phyloP scores from a whole-genome alignment of 2,888 invertebrate species.

The Craniophora ligustri region DNA sequence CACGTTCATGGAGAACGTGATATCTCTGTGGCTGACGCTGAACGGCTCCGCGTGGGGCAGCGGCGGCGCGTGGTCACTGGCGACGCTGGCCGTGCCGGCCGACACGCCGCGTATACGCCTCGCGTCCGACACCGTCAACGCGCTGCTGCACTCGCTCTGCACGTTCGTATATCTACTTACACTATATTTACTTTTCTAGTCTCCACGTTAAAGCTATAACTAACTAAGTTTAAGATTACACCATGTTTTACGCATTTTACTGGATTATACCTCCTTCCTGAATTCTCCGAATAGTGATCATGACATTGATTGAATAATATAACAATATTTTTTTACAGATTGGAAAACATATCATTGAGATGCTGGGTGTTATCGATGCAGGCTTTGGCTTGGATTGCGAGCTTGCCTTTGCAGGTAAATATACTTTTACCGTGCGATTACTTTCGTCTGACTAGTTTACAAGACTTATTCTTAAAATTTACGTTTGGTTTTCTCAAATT shows the following conservation, averaged over 20 bases:
- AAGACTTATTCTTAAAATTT: no score
- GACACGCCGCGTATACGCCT: conserved; percentile 84
- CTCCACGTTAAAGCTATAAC: no score
- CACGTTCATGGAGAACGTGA: conserved; percentile 93
- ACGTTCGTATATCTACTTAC: conserved; percentile 60
- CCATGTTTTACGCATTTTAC: no score
- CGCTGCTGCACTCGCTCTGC: conserved; percentile 74
- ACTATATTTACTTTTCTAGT: no score
- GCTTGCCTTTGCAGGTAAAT: conserved; percentile 78
- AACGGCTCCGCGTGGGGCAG: conserved; percentile 90
- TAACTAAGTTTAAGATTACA: no score
- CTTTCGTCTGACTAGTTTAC: no score
- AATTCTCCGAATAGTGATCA: no score
- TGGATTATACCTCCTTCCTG: no score
- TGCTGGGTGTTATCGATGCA: conserved; percentile 95
- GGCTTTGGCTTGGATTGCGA: conserved; percentile 92
- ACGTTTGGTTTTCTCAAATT: no score
- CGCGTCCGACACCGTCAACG: conserved; percentile 81
- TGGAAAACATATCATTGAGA: conserved; percentile 85
- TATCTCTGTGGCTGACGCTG: conserved; percentile 95
- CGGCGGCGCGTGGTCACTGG: conserved; percentile 74
- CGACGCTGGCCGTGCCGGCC: conserved; percentile 75
- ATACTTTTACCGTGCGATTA: background rate
- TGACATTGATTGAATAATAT: no score
- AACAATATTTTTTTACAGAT: conserved; percentile 58